Evolutionary conservation across 1,140 invertebrate species (phyloP), one percentile per base, ranked within the genome.

Genomic region (Dinothrombium tinctorium): DNA sequence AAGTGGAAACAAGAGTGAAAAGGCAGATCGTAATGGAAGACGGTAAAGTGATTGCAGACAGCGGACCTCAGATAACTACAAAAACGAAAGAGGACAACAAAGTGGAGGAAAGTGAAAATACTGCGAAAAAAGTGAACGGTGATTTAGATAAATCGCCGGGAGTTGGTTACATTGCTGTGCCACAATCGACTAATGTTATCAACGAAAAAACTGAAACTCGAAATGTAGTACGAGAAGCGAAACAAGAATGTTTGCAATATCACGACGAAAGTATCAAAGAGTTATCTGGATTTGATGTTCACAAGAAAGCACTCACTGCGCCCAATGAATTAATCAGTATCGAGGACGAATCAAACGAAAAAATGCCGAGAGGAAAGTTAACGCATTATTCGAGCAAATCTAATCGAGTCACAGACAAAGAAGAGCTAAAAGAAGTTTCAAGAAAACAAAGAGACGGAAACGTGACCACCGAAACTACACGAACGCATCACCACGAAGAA

Each of bases 31-130:
- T 83, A 32, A 60, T 86, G 32, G 79, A 86, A 64, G 80, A 84
- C 64, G 81, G 81, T 24, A 73, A 77, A 52, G 75, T 87, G 3
- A 71, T 87, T 41, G 74, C 73, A 45, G 81, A 87, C 58, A 73
- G 76, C 1, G 81, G 80, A 1, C 81, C 81, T 1, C 70, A 81
- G 51, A 76, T 87, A 47, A 82, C 77, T 45, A 83, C 78, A 41
- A 80, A 79, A 44, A 83, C 76, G 33, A 74, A 76, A 22, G 79
- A 86, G 58, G 80, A 86, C 54, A 78, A 76, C 7, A 73, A 82
- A 49, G 80, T 76, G 22, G 75, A 84, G 53, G 78, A 51, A 31
- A 44, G 44, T 24, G 50, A 54, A 48, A 32, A 32, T 20, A 7
- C 7, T 15, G 8, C 12, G 5, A 31, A 31, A 25, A 5, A 11